These are phyloP conservation scores for Pogona vitticeps DNA, from an alignment of 2,113 vertebrate genomes.

Conservation along the genomic window DNA sequence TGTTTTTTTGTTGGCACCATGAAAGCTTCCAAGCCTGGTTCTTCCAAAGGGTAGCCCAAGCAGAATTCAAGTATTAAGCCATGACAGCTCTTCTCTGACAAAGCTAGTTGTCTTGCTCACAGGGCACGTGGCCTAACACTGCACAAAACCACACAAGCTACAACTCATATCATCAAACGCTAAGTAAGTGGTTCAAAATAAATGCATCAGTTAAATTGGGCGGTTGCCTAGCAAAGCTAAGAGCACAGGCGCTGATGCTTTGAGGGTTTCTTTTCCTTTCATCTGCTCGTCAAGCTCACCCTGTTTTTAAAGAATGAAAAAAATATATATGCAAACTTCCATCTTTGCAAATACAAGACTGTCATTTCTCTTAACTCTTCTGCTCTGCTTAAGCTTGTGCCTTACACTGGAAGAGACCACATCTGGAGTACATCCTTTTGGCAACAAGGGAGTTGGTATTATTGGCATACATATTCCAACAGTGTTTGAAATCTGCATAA, in stretches of 20 bases:
- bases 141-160: too few species aligned
- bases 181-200: not conserved
- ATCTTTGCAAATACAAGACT: not conserved
- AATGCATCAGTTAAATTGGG: not conserved
- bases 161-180: not conserved
- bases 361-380: not conserved
- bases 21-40: not conserved
- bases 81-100: not conserved
- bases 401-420: not conserved
- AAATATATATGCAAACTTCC: not conserved
- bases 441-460: too few species aligned
- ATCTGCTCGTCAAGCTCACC: not conserved
- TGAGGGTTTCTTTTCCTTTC: not conserved
- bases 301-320: not conserved
- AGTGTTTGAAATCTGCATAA: not conserved
- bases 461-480: not conserved
- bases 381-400: not conserved
- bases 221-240: not conserved
- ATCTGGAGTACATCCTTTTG: too few species aligned
- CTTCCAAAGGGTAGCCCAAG: too few species aligned
- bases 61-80: not conserved
- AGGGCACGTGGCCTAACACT: rapidly evolving
- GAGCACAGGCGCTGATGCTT: not conserved
- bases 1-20: too few species aligned
- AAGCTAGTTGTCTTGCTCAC: not conserved